These are phyloP conservation scores for Sicus ferrugineus DNA, from an alignment of 2,888 invertebrate genomes.

Conservation along the genomic window DNA sequence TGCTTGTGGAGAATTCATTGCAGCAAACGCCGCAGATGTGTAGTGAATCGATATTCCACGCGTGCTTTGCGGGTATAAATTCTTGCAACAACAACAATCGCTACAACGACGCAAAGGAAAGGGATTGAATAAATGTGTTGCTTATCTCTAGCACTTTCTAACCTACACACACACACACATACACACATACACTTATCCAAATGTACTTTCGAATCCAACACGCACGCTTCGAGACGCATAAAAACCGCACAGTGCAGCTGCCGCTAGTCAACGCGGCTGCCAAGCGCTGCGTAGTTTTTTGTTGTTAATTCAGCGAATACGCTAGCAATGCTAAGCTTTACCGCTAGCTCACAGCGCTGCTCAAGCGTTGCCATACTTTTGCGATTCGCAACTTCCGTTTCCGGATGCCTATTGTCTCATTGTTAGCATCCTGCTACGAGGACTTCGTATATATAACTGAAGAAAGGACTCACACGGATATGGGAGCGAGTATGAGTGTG, in stretches of 20 bases:
- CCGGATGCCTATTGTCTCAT: conserved; percentile 19
- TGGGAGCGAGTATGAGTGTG: background rate
- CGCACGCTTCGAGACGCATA: background rate
- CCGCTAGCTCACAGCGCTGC: background rate
- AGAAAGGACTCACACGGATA: background rate
- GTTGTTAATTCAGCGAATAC: conserved; percentile 11
- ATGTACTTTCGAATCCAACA: background rate
- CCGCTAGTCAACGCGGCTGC: conserved; percentile 5
- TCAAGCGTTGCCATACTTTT: conserved; percentile 19
- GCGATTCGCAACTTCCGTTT: conserved; percentile 14
- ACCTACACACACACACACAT: background rate
- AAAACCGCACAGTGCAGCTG: background rate
- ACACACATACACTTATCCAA: background rate
- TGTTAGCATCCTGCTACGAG: conserved; percentile 2
- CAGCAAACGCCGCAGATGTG: too few relatives aligned
- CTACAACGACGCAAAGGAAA: conserved; percentile 7
- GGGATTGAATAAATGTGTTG: conserved; percentile 23
- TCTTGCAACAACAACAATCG: conserved; percentile 2
- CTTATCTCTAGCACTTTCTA: conserved; percentile 8
- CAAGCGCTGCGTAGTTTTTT: conserved; percentile 4
- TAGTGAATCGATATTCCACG: too few relatives aligned
- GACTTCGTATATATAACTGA: background rate
- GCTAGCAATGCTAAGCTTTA: background rate
- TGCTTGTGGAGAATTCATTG: too few relatives aligned
- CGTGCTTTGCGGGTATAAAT: conserved; percentile 1